phyloP scores from a whole-genome alignment of 1,140 invertebrate species.

The Cherax quadricarinatus region DNA sequence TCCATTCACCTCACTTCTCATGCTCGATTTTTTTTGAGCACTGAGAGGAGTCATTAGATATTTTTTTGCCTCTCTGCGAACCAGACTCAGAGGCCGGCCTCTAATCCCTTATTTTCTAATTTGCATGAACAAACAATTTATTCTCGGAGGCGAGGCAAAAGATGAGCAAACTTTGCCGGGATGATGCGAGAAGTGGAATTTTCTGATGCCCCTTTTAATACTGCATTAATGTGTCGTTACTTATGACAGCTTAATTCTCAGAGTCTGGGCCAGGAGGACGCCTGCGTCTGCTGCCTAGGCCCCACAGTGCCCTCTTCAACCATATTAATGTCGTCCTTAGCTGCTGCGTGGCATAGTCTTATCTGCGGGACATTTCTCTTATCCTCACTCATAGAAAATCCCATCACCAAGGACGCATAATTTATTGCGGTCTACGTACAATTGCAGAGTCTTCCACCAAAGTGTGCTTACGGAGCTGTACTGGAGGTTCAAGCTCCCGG shows the following conservation, averaged over 20 bases:
- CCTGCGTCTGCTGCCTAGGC: neutral
- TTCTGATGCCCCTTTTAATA: neutral
- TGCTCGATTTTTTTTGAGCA: too few relatives aligned
- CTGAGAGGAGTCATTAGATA: neutral
- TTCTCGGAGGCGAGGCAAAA: neutral
- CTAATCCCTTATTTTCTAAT: constrained; percentile 33
- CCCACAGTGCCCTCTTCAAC: too few relatives aligned
- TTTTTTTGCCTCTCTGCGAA: neutral
- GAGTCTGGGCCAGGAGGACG: neutral
- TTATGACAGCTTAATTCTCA: neutral
- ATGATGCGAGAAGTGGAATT: neutral
- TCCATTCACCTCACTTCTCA: too few relatives aligned
- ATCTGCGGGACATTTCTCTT: neutral
- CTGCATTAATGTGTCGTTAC: constrained; percentile 19
- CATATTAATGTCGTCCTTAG: neutral
- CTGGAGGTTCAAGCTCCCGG: too few relatives aligned
- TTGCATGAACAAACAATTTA: constrained; percentile 43
- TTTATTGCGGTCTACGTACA: neutral
- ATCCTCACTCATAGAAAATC: neutral
- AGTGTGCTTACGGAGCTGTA: too few relatives aligned
- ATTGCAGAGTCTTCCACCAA: too few relatives aligned
- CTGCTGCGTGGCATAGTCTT: neutral
- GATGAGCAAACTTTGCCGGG: constrained; percentile 9
- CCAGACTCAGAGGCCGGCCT: neutral
- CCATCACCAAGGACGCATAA: too few relatives aligned